These are phyloP conservation scores for Tenthredo livida DNA, from an alignment of 2,888 invertebrate species.

Conservation along the genomic window DNA sequence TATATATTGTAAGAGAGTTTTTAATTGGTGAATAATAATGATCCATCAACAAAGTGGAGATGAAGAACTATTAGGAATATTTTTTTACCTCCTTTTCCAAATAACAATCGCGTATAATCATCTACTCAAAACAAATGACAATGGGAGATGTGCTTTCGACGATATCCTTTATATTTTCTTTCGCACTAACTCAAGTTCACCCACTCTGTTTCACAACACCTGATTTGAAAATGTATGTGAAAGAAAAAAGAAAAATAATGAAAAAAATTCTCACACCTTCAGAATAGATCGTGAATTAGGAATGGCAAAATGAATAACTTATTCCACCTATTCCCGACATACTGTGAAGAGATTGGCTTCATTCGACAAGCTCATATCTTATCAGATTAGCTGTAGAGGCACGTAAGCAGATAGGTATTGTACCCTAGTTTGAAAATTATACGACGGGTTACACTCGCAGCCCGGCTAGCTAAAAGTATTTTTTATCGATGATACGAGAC, in stretches of 20 bases:
- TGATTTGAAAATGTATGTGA: not conserved
- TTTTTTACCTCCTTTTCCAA: too few species aligned
- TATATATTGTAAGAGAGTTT: not conserved
- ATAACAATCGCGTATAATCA: too few species aligned
- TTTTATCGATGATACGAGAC: not conserved
- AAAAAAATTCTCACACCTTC: not conserved
- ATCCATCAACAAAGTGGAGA: too few species aligned
- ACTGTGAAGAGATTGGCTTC: conserved; percentile 26
- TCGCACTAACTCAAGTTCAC: too few species aligned
- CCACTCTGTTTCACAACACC: not conserved
- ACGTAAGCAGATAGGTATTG: conserved; percentile 23
- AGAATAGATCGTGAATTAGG: not conserved
- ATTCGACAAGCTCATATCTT: conserved; percentile 37
- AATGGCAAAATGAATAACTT: not conserved
- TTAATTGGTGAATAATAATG: not conserved
- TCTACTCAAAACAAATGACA: too few species aligned
- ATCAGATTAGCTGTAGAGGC: conserved; percentile 40
- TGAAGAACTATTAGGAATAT: too few species aligned
- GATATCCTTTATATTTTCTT: too few species aligned
- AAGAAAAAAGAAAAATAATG: not conserved
- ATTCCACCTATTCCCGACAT: not conserved
- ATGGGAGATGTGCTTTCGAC: too few species aligned
- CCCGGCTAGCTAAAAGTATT: not conserved
- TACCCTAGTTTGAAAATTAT: not conserved
- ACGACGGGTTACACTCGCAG: not conserved